Conservation (phyloP, 2,888 invertebrate species). For the Cheilosia variabilis region DNA sequence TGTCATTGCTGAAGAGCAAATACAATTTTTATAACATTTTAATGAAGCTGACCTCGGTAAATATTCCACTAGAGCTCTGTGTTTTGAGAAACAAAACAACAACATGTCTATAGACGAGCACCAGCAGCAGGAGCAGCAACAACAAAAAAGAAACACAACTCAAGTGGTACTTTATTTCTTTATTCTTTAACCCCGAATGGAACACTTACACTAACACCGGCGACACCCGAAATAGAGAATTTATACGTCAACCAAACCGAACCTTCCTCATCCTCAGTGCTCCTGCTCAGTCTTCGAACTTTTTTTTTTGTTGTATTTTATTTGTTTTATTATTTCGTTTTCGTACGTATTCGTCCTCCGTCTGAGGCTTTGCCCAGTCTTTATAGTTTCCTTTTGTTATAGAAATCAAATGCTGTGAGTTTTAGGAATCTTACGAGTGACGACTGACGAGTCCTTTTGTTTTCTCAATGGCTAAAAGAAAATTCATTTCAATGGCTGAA, state of each 20-base stretch:
- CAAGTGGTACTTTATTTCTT: conserved; percentile 58
- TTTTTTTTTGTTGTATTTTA: neutral
- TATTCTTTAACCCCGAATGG: conserved; percentile 40
- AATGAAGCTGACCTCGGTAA: conserved; percentile 74
- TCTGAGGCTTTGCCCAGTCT: conserved; percentile 29
- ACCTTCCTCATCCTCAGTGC: neutral
- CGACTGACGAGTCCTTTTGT: conserved; percentile 31
- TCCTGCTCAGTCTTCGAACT: conserved; percentile 10
- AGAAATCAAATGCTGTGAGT: conserved; percentile 35
- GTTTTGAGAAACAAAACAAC: conserved; percentile 9
- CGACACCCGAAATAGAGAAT: conserved; percentile 39
- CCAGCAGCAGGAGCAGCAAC: neutral
- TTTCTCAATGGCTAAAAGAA: conserved; percentile 18
- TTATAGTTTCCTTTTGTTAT: conserved; percentile 1
- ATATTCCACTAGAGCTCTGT: conserved; percentile 52
- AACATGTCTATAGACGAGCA: neutral
- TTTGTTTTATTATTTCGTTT: conserved; percentile 10
- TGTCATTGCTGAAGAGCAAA: conserved; percentile 56
- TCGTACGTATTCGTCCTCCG: conserved; percentile 17
- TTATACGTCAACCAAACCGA: conserved; percentile 5
- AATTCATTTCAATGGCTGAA: conserved; percentile 38
- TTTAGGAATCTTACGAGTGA: conserved; percentile 22
- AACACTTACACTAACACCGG: conserved; percentile 28
- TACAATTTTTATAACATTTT: conserved; percentile 71
- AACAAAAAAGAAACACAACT: conserved; percentile 31